Evolutionary conservation across 2,113 vertebrate genomes (phyloP).

Genomic region (Edolisoma coerulescens): DNA sequence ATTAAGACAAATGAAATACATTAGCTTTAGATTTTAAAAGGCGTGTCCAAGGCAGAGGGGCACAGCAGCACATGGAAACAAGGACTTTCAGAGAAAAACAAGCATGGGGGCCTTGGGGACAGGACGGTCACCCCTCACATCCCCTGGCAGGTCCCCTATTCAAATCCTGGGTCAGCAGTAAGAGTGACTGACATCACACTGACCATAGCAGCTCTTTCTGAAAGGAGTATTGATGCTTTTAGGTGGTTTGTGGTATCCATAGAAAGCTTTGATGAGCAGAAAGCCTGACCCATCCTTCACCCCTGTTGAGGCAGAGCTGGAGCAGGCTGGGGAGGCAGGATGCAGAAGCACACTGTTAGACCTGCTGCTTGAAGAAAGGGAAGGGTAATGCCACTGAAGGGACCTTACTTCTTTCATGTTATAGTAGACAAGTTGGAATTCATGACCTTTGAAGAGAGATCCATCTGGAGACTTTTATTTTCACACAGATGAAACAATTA

Average conservation of each 20-base stretch:
- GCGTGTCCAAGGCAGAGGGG: not conserved
- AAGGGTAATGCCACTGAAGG: not conserved
- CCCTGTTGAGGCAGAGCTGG: not conserved
- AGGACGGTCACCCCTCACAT: not conserved
- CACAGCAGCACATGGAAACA: not conserved
- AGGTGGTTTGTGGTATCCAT: not conserved
- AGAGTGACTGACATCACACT: not conserved
- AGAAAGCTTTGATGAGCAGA: not conserved
- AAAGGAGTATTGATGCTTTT: not conserved
- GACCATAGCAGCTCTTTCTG: not conserved
- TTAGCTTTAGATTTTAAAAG: not conserved
- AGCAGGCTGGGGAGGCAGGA: not conserved
- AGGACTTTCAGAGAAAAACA: not conserved
- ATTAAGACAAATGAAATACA: not conserved
- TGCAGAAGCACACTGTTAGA: not conserved
- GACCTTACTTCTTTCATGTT: not conserved
- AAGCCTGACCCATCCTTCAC: not conserved
- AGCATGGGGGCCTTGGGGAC: fast-evolving
- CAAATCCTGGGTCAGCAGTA: not conserved
- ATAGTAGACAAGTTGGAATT: not conserved
- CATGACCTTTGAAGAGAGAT: not conserved
- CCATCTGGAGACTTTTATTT: not conserved
- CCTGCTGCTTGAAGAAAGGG: not conserved
- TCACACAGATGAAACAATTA: not conserved
- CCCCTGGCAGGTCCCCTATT: not conserved